Conservation (phyloP, 2,888 invertebrate species). For the Hofmannophila pseudospretella region DNA sequence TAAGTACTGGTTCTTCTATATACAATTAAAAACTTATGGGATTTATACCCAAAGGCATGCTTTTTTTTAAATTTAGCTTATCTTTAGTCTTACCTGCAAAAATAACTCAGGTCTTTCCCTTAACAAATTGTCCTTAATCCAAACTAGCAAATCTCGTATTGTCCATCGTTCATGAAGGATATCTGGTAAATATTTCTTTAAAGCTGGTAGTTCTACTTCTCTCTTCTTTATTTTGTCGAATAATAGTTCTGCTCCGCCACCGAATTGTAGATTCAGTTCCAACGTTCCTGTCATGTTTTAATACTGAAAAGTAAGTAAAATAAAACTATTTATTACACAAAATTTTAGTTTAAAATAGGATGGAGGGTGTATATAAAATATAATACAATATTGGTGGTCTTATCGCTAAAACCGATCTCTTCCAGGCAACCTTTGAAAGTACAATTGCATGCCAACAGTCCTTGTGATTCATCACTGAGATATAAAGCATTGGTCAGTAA, state of each 20-base stretch:
- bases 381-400: too few species aligned
- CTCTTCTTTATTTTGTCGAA: conserved; percentile 89
- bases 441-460: too few species aligned
- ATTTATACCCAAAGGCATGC: conserved; percentile 2
- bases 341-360: too few species aligned
- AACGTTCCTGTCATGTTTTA: conserved; percentile 33
- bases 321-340: too few species aligned
- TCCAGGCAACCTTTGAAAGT: too few species aligned
- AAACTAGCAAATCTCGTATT: conserved; percentile 83
- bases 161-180: conserved; percentile 75
- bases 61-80: background rate
- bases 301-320: too few species aligned
- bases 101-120: conserved; percentile 87
- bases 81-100: conserved; percentile 40
- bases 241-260: conserved; percentile 94
- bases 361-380: too few species aligned
- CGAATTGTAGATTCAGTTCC: conserved; percentile 62
- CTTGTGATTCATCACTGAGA: too few species aligned
- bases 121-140: conserved; percentile 91
- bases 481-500: too few species aligned
- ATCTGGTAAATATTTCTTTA: conserved; percentile 56
- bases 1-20: too few species aligned
- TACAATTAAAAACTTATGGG: too few species aligned
- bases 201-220: conserved; percentile 80
- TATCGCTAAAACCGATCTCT: too few species aligned